Conservation (phyloP, 2,888 invertebrate species). For the Myathropa florea region DNA sequence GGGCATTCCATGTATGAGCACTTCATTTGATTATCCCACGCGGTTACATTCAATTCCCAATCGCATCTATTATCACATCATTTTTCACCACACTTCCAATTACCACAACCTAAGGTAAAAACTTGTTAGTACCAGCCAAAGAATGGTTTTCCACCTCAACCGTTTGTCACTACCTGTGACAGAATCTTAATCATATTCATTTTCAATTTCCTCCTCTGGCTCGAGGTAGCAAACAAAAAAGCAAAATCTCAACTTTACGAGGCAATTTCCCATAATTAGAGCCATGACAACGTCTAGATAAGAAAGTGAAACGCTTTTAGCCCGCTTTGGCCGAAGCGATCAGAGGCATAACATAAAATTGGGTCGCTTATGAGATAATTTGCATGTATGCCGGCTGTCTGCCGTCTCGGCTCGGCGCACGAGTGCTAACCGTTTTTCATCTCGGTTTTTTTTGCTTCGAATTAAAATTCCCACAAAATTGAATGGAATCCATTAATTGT, state of each 20-base stretch:
- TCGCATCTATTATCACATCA: too few relatives aligned
- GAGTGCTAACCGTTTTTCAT: neutral
- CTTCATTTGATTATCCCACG: too few relatives aligned
- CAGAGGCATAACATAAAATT: conserved; percentile 43
- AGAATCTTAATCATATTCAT: conserved; percentile 24
- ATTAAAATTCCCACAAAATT: conserved; percentile 55
- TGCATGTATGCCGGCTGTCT: conserved; percentile 37
- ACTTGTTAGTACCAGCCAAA: neutral
- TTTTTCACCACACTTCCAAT: too few relatives aligned
- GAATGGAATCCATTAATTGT: conserved; percentile 40
- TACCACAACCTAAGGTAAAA: too few relatives aligned
- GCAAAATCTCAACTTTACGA: conserved; percentile 9
- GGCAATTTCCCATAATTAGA: conserved; percentile 49
- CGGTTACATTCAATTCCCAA: too few relatives aligned
- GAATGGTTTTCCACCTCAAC: neutral
- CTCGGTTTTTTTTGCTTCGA: neutral
- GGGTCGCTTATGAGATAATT: conserved; percentile 61
- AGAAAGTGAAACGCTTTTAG: conserved; percentile 52
- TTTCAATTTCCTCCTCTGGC: conserved; percentile 29
- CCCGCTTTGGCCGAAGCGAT: conserved; percentile 20
- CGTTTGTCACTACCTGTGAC: conserved; percentile 14
- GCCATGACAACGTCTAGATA: conserved; percentile 20
- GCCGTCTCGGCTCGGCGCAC: neutral
- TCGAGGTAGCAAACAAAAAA: neutral
- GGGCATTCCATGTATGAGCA: too few relatives aligned